phyloP scores from a whole-genome alignment of 1,140 invertebrate species.

The Pentalonia nigronervosa region DNA sequence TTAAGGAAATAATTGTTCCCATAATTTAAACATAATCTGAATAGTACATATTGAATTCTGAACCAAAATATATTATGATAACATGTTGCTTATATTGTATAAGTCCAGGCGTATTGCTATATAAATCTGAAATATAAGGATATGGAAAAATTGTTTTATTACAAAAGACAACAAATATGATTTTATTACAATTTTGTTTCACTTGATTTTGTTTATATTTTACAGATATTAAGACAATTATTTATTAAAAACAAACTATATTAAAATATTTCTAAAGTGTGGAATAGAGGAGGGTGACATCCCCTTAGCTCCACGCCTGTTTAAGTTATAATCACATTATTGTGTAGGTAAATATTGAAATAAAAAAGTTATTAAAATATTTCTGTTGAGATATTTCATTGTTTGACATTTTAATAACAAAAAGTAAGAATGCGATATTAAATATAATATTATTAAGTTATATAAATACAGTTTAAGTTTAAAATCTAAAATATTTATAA shows the following conservation, averaged over 20 bases:
- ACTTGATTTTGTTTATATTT: neutral
- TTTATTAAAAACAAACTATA: neutral
- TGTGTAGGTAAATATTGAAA: too few species aligned
- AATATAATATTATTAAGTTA: too few species aligned
- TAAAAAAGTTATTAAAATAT: too few species aligned
- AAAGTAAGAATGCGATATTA: too few species aligned
- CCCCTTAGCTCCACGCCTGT: neutral
- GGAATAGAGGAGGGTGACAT: too few species aligned
- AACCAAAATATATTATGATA: neutral
- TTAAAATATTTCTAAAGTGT: too few species aligned
- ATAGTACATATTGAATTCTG: neutral
- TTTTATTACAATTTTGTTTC: neutral
- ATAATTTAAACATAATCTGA: neutral
- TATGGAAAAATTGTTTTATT: neutral
- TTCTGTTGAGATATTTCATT: too few species aligned
- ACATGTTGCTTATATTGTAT: neutral
- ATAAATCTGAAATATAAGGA: neutral
- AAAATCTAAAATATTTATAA: neutral
- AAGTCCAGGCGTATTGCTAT: neutral
- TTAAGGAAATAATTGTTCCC: neutral
- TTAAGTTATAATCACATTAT: neutral
- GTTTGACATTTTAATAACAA: too few species aligned
- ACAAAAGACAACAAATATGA: neutral
- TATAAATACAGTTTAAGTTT: too few species aligned
- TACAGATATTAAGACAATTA: too few species aligned